Evolutionary conservation across 2,797 vertebrate species (phyloP), one percentile per base, ranked within the genome.

Genomic region (Mustela erminea): DNA sequence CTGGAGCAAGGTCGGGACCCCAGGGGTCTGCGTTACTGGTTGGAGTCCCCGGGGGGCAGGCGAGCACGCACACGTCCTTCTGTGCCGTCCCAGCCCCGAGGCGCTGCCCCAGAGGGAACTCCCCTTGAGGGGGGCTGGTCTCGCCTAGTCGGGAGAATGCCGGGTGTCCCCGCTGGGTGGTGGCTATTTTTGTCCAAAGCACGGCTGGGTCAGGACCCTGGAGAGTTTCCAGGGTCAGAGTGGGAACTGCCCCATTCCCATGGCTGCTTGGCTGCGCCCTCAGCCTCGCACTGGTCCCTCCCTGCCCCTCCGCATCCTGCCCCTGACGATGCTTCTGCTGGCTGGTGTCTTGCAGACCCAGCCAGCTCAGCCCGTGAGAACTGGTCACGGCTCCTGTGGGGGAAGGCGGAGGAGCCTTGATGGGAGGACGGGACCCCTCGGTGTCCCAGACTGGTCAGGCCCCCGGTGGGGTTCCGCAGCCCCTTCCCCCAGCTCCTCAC

Each of bases 341-440:
- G 52, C 83, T 35, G 35, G 56, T 74, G 18, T 25, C 62, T 35
- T 46, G 58, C 23, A 2, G 49, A 74, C 11, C 49, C 62, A 35
- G 29, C 58, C n/a, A 41, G 3, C 8, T 0, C 0, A 1, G 14
- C 21, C 1, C 1, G 14, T 2, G 20, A 68, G 60, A 23, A 29
- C 12, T 1, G 25, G 41, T 35, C 20, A 0, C 35, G n/a, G 74
- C 74, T 41, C 21, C 2, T 7, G 11, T 62, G 60, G 46, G 41
- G 7, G 7, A 66, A 62, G 56, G 15, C 3, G 2, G 41, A 20
- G 32, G 52, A 58, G 21, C 12, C 70, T n/a, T 23, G 13, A 5
- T 10, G 20, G 17, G 52, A 60, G 68, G 27, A 43, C 29, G 0
- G 23, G 84, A 52, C 27, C 49, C 41, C n/a, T 4, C 2, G 0